Conservation (phyloP, 2,888 invertebrate genomes). For the Scaeva pyrastri region DNA sequence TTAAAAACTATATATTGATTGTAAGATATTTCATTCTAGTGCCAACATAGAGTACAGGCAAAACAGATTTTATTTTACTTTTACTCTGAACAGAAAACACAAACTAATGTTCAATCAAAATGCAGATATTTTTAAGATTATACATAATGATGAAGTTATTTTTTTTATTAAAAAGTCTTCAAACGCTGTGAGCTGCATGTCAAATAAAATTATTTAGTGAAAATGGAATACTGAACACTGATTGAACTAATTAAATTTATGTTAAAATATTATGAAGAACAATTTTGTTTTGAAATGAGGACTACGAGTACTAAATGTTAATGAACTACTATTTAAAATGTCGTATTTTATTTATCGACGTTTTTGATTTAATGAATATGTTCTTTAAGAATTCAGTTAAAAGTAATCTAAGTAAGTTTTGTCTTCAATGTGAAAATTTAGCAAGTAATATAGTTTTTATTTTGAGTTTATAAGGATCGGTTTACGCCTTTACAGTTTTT, state of each 20-base stretch:
- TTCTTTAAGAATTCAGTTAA: no score
- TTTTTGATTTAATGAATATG: background rate
- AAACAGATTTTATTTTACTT: conserved; percentile 35
- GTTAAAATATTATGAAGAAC: background rate
- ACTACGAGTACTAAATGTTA: background rate
- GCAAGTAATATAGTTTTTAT: no score
- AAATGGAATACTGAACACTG: background rate
- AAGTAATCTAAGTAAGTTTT: no score
- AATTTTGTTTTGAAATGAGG: background rate
- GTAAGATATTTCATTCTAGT: conserved; percentile 15
- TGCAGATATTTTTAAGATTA: conserved; percentile 42
- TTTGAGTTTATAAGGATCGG: no score
- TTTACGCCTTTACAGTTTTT: no score
- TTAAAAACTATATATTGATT: conserved; percentile 10
- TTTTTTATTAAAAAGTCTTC: conserved; percentile 33
- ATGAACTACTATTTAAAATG: background rate
- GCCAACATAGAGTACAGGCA: conserved; percentile 61
- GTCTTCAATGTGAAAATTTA: no score
- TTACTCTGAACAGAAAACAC: conserved; percentile 39
- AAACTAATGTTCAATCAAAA: conserved; percentile 63
- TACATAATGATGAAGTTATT: conserved; percentile 44
- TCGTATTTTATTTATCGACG: background rate
- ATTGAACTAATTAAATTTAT: background rate
- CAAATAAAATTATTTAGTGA: conserved; percentile 41
- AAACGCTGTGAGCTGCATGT: conserved; percentile 31